These are phyloP conservation scores for Dendrolimus punctatus DNA, from an alignment of 1,140 invertebrate species.

Conservation along the genomic window DNA sequence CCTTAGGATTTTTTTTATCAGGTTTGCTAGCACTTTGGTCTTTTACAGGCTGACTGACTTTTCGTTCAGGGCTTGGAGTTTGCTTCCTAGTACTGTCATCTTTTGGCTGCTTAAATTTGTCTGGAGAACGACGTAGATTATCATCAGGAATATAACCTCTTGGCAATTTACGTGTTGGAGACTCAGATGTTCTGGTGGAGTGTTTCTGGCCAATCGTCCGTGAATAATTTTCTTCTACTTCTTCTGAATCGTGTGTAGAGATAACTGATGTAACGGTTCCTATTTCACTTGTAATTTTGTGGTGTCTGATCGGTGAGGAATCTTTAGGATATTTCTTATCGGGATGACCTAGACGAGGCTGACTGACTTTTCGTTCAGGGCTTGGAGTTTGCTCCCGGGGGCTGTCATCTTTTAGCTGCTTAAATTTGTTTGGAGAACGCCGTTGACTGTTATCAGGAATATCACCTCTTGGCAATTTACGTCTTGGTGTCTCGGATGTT, in stretches of 20 bases:
- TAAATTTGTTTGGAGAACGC: neutral
- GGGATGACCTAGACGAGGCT: neutral
- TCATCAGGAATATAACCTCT: too few species aligned
- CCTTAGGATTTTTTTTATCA: too few species aligned
- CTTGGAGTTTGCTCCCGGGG: conserved; percentile 1
- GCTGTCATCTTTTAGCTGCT: neutral
- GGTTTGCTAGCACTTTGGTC: too few species aligned
- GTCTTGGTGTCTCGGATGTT: too few species aligned
- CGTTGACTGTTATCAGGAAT: neutral
- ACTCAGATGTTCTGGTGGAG: conserved; percentile 9
- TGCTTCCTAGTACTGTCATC: too few species aligned
- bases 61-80: too few species aligned
- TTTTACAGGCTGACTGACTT: too few species aligned
- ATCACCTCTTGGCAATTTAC: too few species aligned
- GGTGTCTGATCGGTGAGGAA: neutral
- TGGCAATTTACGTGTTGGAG: conserved; percentile 4
- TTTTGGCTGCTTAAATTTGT: too few species aligned
- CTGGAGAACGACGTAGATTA: too few species aligned
- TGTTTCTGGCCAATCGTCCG: neutral
- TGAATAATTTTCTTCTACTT: neutral
- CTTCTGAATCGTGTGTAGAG: conserved; percentile 3
- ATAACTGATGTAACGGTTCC: conserved; percentile 7
- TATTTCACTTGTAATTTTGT: conserved; percentile 6
- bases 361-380: neutral
- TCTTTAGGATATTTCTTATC: conserved; percentile 5